Percentiles rank a stretch among this genome's conserved stretches.
Evolutionary conservation across 2,797 vertebrate species (phyloP).

Genomic region (Acrossocheilus fasciatus): DNA sequence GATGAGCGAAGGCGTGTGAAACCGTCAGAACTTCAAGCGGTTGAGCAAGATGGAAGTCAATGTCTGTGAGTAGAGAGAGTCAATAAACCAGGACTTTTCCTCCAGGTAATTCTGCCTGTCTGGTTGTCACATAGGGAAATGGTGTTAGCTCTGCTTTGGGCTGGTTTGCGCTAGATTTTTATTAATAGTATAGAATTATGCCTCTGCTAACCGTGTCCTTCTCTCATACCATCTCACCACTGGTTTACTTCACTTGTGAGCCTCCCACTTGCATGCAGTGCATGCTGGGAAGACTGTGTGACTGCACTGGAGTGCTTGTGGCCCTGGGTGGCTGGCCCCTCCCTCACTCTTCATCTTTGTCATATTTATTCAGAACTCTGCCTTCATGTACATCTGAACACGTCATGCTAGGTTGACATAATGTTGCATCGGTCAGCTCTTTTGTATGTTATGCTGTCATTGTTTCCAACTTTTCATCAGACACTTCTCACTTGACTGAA

Average conservation of each 20-base stretch:
- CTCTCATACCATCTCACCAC: constrained; percentile 47
- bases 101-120: constrained; percentile 83
- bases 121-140: constrained; percentile 77
- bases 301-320: constrained; percentile 57
- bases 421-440: constrained; percentile 9
- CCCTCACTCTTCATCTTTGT: constrained; percentile 44
- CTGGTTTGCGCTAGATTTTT: constrained; percentile 66
- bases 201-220: constrained; percentile 70
- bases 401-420: constrained; percentile 35
- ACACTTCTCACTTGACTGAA: constrained; percentile 24
- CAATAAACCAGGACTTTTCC: constrained; percentile 56
- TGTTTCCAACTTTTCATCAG: constrained; percentile 3
- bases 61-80: constrained; percentile 64
- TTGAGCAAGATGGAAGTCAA: constrained; percentile 67
- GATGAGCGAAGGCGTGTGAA: constrained; percentile 40
- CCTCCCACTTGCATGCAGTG: constrained; percentile 63
- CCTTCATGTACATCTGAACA: constrained; percentile 39
- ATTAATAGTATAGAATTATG: constrained; percentile 46
- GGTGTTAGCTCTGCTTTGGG: constrained; percentile 72
- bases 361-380: constrained; percentile 39
- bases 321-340: constrained; percentile 60
- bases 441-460: constrained; percentile 9
- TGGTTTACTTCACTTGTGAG: constrained; percentile 32
- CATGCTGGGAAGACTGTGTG: constrained; percentile 68
- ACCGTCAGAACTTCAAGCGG: constrained; percentile 53